Evolutionary conservation across 2,797 vertebrate species (phyloP), one percentile per base, ranked within the genome.

Genomic region (Falco concolor): DNA sequence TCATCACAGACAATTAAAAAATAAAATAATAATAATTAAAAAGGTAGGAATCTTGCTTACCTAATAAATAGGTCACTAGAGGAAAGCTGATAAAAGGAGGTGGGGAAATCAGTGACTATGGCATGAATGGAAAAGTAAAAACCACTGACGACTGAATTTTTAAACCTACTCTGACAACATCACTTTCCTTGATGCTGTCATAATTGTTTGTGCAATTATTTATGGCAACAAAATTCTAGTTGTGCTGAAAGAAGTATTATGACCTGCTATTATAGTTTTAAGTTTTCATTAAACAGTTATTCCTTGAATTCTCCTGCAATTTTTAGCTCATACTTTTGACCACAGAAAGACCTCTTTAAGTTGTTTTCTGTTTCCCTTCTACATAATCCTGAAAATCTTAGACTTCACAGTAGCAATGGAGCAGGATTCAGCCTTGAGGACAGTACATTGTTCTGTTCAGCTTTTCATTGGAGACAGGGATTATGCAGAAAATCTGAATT

Each of bases 151-250:
- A 64, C 44, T 84, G 25, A 23, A 69, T 89, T 87, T 79, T 61
- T 47, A 70, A n/a, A 60, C 38, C 60, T n/a, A 3, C 32, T 68
- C 53, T 50, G 65, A 85, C 68, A 87, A 11, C 23, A 64, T 4
- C 25, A 30, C 40, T 79, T 89, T 32, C 45, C 56, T 61, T 56
- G 56, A 54, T 4, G 9, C 30, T 73, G 34, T 92, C 69, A 73
- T 92, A 96, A 93, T 91, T 87, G 34, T 75, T 90, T 34, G 59
- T 53, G 73, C 45, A 65, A 88, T 90, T 95, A 64, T 27, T 17
- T 88, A 70, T 87, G 85, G 82, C 85, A 87, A 32, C 24, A 73
- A 79, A 91, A 84, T 88, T 91, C 83, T 57, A 40, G 63, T 70
- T 87, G 23, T 27, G 45, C 40, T 69, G 50, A 50, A 82, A 69